Conservation (phyloP, 2,113 vertebrate genomes). For the Myotis lucifugus region DNA sequence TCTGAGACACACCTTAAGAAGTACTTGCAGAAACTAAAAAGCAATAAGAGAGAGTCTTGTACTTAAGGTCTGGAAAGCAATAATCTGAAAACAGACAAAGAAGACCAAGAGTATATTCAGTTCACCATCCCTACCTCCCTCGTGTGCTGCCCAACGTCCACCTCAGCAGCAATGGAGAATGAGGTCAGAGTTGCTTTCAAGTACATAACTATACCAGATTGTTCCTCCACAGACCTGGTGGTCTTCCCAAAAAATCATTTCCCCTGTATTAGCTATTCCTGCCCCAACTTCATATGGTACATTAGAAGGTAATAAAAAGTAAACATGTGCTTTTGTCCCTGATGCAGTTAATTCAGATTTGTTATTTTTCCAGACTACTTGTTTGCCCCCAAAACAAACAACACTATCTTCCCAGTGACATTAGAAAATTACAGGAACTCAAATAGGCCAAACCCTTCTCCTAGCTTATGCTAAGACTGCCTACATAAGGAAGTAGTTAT, state of each 20-base stretch:
- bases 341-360: background rate
- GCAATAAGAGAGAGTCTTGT: background rate
- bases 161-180: background rate
- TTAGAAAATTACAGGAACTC: background rate
- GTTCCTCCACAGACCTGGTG: background rate
- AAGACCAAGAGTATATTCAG: background rate
- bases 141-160: fast-evolving
- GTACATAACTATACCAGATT: background rate
- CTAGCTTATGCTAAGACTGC: background rate
- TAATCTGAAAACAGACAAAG: background rate
- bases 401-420: background rate
- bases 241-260: background rate
- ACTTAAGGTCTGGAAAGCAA: background rate
- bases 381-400: background rate
- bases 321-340: background rate
- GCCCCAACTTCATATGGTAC: background rate
- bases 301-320: background rate
- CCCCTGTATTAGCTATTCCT: background rate
- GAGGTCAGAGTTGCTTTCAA: background rate
- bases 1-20: background rate
- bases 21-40: background rate
- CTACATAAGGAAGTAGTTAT: background rate
- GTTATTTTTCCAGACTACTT: background rate
- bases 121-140: fast-evolving
- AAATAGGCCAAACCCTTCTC: background rate